A percentile compares a stretch with the other conserved stretches of the same genome.
These are phyloP conservation scores for Colaptes auratus DNA, from an alignment of 2,113 vertebrate species.

Conservation along the genomic window DNA sequence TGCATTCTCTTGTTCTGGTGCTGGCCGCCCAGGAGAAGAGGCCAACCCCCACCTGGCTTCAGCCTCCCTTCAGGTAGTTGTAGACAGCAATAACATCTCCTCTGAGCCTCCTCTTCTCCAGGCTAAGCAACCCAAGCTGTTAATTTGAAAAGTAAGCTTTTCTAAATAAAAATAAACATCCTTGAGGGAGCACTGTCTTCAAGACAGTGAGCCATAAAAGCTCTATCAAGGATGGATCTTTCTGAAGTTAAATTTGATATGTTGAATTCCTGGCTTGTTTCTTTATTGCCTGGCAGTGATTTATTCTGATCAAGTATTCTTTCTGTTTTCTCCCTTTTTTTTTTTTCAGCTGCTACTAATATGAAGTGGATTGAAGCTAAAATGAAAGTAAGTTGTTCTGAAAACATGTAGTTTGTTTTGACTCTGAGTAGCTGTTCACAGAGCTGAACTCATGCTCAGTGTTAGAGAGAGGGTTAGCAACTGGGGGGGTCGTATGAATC, in stretches of 20 bases:
- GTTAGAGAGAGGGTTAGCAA: neutral
- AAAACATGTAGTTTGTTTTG: constrained; percentile 5
- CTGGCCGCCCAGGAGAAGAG: too few relatives aligned
- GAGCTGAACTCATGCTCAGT: neutral
- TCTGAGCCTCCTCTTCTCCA: too few relatives aligned
- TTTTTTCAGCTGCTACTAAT: constrained; percentile 92
- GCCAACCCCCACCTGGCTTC: too few relatives aligned
- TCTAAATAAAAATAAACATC: neutral
- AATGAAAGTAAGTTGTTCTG: constrained; percentile 91
- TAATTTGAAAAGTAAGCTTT: neutral
- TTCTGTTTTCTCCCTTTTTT: constrained; percentile 34
- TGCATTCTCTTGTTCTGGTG: too few relatives aligned
- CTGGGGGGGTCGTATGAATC: neutral
- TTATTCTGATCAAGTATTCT: constrained; percentile 20
- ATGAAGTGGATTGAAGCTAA: constrained; percentile 99
- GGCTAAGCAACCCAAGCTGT: neutral
- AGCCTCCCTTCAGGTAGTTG: too few relatives aligned
- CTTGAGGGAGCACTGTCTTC: neutral
- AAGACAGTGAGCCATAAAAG: neutral
- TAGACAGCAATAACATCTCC: too few relatives aligned
- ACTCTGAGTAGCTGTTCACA: neutral
- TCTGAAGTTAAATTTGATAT: neutral
- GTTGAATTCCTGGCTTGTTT: neutral
- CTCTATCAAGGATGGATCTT: neutral
- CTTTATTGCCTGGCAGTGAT: neutral